Evolutionary conservation across 35 echinoderm and acorn worm species (phyloP), one percentile per base, ranked within the genome.

Genomic region (Heliocidaris tuberculata): DNA sequence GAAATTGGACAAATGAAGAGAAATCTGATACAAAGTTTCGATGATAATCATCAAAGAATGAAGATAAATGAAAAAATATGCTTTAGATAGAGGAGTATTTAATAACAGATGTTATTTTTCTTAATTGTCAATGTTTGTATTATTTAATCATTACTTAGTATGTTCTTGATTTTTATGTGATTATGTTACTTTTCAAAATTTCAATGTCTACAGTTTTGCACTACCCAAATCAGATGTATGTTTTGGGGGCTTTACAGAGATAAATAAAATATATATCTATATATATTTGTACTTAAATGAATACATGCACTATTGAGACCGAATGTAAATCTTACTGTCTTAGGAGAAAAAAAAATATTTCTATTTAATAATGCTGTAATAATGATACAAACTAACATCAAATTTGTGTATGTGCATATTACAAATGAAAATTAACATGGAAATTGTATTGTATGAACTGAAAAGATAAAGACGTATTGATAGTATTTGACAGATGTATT

Each of bases 401-500:
- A 78, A 78, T 78, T 78, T 47, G 31, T 89, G 87, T 89, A 48
- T 89, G 47, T 89, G 87, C 87, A 89, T 89, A 42, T 89, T 17
- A 78, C 65, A 89, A 89, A 89, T 89, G 87, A 89, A 17, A 89
- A 89, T 47, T 48, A 89, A 89, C 87, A 89, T 89, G 31, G 47
- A 89, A 89, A 17, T 89, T 78, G 17, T 89, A 89, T 89, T 48
- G 47, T 89, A 89, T 89, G 87, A 47, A 89, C 31, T 89, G 17
- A 89, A 32, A 89, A 89, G 47, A 89, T 89, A 89, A 24, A 89
- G 31, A 32, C 10, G 47, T 89, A 89, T 89, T 89, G 87, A 89
- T 89, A 42, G 87, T 89, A 93, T 93, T 93, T 93, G 50, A 93
- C 31, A 93, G 11, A 52, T 93, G 50, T 93, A 59, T 49, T 59